Base-by-base conservation (phyloP, 2,797 vertebrate species). In the Perdix hodgsoniae region DNA sequence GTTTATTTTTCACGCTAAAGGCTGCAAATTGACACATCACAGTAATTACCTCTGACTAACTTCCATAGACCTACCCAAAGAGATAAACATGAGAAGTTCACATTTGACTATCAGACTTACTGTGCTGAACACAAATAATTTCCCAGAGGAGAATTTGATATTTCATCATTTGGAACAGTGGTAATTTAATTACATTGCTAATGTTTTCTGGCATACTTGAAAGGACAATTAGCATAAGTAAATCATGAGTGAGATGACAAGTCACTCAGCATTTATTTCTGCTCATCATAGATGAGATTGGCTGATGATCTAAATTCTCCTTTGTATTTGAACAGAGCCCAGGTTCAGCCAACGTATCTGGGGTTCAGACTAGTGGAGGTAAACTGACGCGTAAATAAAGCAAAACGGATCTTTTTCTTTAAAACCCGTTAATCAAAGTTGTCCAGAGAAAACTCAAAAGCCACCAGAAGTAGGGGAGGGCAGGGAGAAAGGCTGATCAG, bases 111-210 rank as follows among this genome's bases (percentile, higher is more conserved):
- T 94, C 95, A 94, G 95, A 94, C 39, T 75, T 88, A 91, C 71
- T 91, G 95, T 72, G 94, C 91, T 23, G 71, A 94, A 83, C 79
- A 93, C 91, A 95, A 96, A 96, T 94, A 94, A 97, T 97, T 97
- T 98, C 97, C 96, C 97, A 87, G 54, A 93, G 96, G 95, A 97
- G 97, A 96, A 93, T 93, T 64, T 94, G 95, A 91, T 94, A 96
- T 96, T 97, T 97, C 92, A 96, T 96, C 94, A 85, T 83, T 95
- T 96, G 96, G 94, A 96, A 95, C 94, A 95, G 84, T 54, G 95
- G 96, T 96, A 97, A 97, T 97, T 97, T 97, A 97, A 97, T 97
- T 95, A 96, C 71, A 89, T 95, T 94, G 91, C 95, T 97, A 96
- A 97, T 96, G 97, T 96, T 97, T 97, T 96, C 96, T 96, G 94